Evolutionary conservation across 2,797 vertebrate genomes (phyloP), one percentile per base, ranked within the genome.

Genomic region (Macroramphosus scolopax): DNA sequence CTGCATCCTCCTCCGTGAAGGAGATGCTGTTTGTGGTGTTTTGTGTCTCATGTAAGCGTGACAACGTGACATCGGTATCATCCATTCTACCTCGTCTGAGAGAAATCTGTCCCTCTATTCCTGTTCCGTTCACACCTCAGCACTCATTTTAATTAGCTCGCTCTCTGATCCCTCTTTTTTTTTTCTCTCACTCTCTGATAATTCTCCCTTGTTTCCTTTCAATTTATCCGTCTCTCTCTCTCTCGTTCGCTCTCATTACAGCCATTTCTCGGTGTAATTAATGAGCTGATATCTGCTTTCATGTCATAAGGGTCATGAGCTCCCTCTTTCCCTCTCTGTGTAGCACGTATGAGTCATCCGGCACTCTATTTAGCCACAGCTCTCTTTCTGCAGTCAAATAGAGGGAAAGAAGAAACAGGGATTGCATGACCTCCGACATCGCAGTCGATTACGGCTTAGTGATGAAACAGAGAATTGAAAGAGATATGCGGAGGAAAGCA

Each of bases 101-200:
- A 67, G 56, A 68, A 78, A 72, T 63, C 35, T 14, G 8, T 51
- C 45, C 56, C 45, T 51, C 44, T 22, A 34, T 58, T 50, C 16
- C 1, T 37, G 51, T 51, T 34, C 60, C 50, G 46, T 78, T 83
- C 78, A 80, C 70, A 78, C 75, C 72, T 80, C 72, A 58, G 59
- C 68, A 72, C 73, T 81, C 75, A 59, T 80, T 85, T 83, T 78
- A 87, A 87, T 85, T 80, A 84, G 68, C 71, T 49, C 31, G 12
- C 64, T 69, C 58, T 78, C 70, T 77, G 71, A 78, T 80, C 45
- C 66, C 53, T 56, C 30, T 58, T 49, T 70, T 43, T 57, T 48
- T 16, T 3, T 31, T 11, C 35, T 61, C 66, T 50, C 63, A 17
- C 43, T 70, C 61, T 68, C 59, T 66, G 64, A 73, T 78, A 65